Conservation (phyloP, 2,888 invertebrate genomes). For the Geophilus truncorum region DNA sequence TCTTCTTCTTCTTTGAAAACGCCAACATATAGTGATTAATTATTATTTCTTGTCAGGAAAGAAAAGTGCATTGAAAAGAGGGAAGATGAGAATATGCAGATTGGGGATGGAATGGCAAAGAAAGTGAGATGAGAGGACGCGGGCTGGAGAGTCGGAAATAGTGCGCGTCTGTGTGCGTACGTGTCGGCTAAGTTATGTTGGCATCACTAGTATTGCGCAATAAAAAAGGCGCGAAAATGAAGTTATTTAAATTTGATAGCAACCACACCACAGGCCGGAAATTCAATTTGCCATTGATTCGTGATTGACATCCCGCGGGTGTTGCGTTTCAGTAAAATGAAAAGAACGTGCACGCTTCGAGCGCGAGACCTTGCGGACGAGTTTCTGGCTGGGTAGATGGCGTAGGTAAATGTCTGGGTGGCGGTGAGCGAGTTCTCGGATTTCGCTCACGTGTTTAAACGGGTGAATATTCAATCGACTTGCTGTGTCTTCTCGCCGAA, state of each 20-base stretch:
- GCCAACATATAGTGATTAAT: conserved; percentile 8
- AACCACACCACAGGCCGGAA: conserved; percentile 29
- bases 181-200: conserved; percentile 3
- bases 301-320: conserved; percentile 34
- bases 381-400: background rate
- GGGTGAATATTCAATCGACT: conserved; percentile 10
- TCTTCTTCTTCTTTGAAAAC: conserved; percentile 15
- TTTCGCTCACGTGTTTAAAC: conserved; percentile 11
- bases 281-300: conserved; percentile 35
- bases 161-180: background rate
- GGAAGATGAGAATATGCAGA: conserved; percentile 27
- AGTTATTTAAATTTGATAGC: conserved; percentile 27
- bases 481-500: background rate
- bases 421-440: background rate
- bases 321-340: conserved; percentile 21
- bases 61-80: background rate
- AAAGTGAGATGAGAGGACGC: background rate
- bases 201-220: background rate
- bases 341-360: conserved; percentile 8
- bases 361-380: background rate
- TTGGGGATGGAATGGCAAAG: background rate
- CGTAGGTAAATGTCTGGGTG: background rate
- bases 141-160: background rate
- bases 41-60: conserved; percentile 21
- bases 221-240: conserved; percentile 9